Percentiles rank a stretch among this genome's conserved stretches.
Evolutionary conservation across 2,888 invertebrate species (phyloP).

Genomic region (Aspidiotus destructor): DNA sequence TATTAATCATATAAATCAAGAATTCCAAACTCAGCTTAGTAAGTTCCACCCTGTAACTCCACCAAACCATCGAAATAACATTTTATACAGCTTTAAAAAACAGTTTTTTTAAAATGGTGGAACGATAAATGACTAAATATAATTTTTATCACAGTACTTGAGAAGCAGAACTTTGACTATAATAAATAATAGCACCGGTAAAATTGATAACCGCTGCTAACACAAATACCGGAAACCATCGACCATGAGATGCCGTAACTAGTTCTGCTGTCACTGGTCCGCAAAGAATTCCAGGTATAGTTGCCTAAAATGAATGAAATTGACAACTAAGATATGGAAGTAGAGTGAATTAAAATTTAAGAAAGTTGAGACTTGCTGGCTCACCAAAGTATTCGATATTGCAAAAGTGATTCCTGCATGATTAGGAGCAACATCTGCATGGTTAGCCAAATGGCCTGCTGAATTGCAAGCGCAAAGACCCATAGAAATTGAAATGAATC

Average conservation of each 20-base stretch:
- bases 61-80: no score
- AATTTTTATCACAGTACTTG: slow-evolving; percentile 48
- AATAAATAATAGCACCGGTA: slow-evolving; percentile 60
- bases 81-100: no score
- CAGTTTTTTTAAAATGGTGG: background rate
- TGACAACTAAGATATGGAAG: background rate
- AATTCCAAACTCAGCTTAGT: no score
- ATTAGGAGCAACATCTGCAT: slow-evolving; percentile 66
- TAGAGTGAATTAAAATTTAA: background rate
- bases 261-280: slow-evolving; percentile 64
- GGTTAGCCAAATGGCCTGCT: slow-evolving; percentile 65
- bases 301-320: slow-evolving; percentile 47
- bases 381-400: slow-evolving; percentile 61
- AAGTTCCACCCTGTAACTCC: no score
- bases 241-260: slow-evolving; percentile 57
- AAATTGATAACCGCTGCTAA: slow-evolving; percentile 62
- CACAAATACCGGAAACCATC: slow-evolving; percentile 65
- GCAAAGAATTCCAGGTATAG: slow-evolving; percentile 63
- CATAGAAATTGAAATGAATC: slow-evolving; percentile 63
- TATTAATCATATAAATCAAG: no score
- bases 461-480: slow-evolving; percentile 65
- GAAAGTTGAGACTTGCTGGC: background rate
- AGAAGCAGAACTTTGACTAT: slow-evolving; percentile 60
- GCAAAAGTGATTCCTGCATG: slow-evolving; percentile 68
- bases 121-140: slow-evolving; percentile 18